Conservation (phyloP, 2,888 invertebrate genomes). For the Quadriops clusia region DNA sequence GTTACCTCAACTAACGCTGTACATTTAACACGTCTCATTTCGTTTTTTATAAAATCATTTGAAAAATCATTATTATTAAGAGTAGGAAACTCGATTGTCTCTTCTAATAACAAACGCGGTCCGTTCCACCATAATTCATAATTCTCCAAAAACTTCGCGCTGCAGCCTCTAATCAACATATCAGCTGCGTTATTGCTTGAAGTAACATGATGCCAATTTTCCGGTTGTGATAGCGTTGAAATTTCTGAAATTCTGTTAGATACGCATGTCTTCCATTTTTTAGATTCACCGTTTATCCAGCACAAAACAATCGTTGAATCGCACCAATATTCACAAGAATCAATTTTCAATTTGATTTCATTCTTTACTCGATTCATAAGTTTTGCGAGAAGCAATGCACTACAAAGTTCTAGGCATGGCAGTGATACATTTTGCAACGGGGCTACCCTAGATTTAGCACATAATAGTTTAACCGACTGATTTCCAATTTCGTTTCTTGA, state of each 20-base stretch:
- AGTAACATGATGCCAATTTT: conserved; percentile 8
- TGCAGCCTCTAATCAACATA: too few relatives aligned
- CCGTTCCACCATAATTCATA: too few relatives aligned
- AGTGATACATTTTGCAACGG: conserved; percentile 14
- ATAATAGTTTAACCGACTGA: conserved; percentile 9
- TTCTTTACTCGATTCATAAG: too few relatives aligned
- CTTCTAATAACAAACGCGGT: too few relatives aligned
- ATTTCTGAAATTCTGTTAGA: conserved; percentile 6
- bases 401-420: conserved; percentile 12
- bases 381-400: too few relatives aligned
- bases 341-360: conserved; percentile 8
- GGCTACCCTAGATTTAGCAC: conserved; percentile 17
- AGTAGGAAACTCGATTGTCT: too few relatives aligned
- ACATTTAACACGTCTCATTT: too few relatives aligned
- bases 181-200: too few relatives aligned
- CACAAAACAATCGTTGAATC: conserved; percentile 18
- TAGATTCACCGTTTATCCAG: conserved; percentile 10
- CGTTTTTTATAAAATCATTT: too few relatives aligned
- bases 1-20: too few relatives aligned
- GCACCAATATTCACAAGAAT: conserved; percentile 14
- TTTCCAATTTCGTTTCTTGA: background rate
- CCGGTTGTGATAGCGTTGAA: conserved; percentile 3
- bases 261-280: conserved; percentile 4
- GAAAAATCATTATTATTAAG: too few relatives aligned
- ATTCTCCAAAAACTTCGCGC: too few relatives aligned